Evolutionary conservation across 2,113 vertebrate genomes (phyloP), one percentile per base, ranked within the genome.

Genomic region (Sceloporus undulatus): DNA sequence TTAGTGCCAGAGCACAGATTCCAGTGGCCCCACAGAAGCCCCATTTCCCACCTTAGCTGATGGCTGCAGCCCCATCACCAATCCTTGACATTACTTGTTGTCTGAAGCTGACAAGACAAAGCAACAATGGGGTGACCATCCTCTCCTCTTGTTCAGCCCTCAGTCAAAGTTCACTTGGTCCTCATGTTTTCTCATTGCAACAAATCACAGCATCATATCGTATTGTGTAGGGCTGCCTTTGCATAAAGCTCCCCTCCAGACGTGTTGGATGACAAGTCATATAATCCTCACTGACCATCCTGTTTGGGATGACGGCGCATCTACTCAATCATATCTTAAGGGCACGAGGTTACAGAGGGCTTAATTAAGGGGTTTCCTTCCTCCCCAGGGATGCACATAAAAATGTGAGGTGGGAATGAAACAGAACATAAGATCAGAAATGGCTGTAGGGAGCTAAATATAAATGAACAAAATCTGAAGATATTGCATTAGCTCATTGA

Each of bases 381-480:
- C 66, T 25, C 21, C 66, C 66, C 2, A 6, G 2, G 3, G 18
- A 23, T 5, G 21, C 27, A 71, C 9, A 21, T 85, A 85, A 76
- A 48, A 40, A 85, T 65, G 59, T 66, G 10, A 48, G 23, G 27
- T 66, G 16, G 75, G 74, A 13, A 29, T 76, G 23, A 29, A 5
- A 11, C 14, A 77, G 65, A 16, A 48, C 48, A 48, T 48, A 48
- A 48, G 48, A 48, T n/a, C 40, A 81, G 38, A 29, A 38, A 8
- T 62, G 59, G 71, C 73, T n/a, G 16, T 1, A 4, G 27, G 85
- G 85, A 90, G 79, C 27, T 48, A 23, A 83, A 79, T 13, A n/a
- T 70, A 90, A 81, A 81, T 71, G 18, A 89, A 80, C 59, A 79
- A 42, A 86, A 52, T 9, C 38, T 25, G 65, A 70, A 48, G 1